Evolutionary conservation across 2,888 invertebrate genomes (phyloP).

Genomic region (Clepsis dumicolana): DNA sequence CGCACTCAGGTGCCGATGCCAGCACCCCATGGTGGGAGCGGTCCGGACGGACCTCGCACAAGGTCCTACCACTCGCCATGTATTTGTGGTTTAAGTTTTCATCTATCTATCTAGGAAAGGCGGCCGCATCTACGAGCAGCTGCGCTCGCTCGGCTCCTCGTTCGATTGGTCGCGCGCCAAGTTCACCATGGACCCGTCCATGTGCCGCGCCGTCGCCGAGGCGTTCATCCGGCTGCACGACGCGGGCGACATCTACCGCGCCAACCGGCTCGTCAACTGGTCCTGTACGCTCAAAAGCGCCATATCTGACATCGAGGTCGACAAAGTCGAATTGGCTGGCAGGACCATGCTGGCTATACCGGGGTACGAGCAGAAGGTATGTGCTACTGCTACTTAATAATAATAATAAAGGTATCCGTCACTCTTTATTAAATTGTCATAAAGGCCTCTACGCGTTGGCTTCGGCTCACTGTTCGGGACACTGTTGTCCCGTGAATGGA

Average conservation of each 20-base stretch:
- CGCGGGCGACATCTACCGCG: constrained; percentile 95
- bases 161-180: constrained; percentile 97
- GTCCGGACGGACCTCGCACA: too few relatives aligned
- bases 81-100: too few relatives aligned
- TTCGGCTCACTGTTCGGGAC: too few relatives aligned
- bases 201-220: constrained; percentile 95
- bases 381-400: constrained; percentile 29
- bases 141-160: constrained; percentile 95
- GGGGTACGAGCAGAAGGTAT: constrained; percentile 92
- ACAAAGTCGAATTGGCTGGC: constrained; percentile 96
- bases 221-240: constrained; percentile 97
- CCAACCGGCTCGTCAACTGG: constrained; percentile 99
- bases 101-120: constrained; percentile 89
- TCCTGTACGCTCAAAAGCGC: constrained; percentile 98
- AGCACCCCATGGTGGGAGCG: too few relatives aligned
- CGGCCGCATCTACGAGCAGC: constrained; percentile 91
- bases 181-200: constrained; percentile 98
- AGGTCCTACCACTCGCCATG: too few relatives aligned
- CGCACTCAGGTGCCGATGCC: too few relatives aligned
- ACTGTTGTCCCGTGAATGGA: too few relatives aligned
- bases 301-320: constrained; percentile 99
- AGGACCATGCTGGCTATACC: constrained; percentile 95
- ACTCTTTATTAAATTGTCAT: too few relatives aligned
- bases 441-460: too few relatives aligned
- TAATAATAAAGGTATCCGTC: too few relatives aligned